phyloP scores from a whole-genome alignment of 2,113 vertebrate species.

The Passer domesticus region DNA sequence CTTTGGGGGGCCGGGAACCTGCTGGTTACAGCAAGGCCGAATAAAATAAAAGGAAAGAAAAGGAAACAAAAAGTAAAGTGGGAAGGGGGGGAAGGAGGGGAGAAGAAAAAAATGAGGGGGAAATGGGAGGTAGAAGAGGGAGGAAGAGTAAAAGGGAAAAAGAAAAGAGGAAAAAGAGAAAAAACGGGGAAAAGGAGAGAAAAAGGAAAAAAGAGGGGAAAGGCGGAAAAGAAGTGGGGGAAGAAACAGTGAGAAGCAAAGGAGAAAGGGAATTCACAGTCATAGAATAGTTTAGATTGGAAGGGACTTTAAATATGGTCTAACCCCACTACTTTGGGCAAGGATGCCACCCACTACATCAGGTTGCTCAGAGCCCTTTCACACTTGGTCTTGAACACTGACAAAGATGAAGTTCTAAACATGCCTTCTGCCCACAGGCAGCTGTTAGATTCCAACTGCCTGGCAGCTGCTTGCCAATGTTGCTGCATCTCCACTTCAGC shows the following conservation, averaged over 20 bases:
- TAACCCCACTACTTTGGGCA: not conserved
- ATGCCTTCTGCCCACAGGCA: not conserved
- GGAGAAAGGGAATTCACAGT: not conserved
- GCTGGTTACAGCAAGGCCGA: not conserved
- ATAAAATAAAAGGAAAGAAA: not conserved
- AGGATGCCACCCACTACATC: not conserved
- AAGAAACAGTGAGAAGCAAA: too few relatives aligned
- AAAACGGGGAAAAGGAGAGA: fast-evolving
- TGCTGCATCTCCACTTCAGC: not conserved
- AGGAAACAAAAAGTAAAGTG: too few relatives aligned
- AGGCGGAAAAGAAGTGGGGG: not conserved
- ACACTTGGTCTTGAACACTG: not conserved
- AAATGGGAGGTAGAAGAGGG: fast-evolving
- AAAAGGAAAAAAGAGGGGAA: too few relatives aligned
- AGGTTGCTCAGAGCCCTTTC: not conserved
- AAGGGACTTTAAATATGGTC: not conserved
- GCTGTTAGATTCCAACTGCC: not conserved
- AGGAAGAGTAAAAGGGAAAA: too few relatives aligned
- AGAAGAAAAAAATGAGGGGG: too few relatives aligned
- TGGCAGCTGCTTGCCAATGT: fast-evolving
- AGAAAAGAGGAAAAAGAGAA: not conserved
- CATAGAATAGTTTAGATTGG: not conserved
- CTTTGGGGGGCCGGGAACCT: not conserved
- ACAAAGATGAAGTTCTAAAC: not conserved
- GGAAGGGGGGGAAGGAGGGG: too few relatives aligned